Base-by-base conservation (phyloP, 2,797 vertebrate genomes). In the Yasuhikotakia modesta region DNA sequence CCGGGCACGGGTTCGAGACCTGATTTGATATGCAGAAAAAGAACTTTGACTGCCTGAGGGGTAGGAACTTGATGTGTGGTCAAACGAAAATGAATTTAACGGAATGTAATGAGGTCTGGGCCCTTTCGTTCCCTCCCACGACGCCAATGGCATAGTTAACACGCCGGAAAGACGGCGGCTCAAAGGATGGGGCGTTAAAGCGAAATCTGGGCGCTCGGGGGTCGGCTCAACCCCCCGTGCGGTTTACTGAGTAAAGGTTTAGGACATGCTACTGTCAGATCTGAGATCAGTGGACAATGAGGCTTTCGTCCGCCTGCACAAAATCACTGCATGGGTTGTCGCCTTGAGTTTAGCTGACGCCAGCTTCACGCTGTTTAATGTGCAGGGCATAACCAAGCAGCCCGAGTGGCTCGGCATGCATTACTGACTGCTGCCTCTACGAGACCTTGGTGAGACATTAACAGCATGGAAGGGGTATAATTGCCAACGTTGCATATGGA, bases 71-170 rank as follows among this genome's bases (percentile, higher is more conserved):
- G 78, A 87, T 86, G 89, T 87, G 86, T 88, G 87, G 86, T 89
- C 89, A 87, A 74, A 90, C 45, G 84, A 88, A 88, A 90, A 87
- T 89, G 21, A 89, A 87, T 88, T 86, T 89, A 90, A 91, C 79
- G 84, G 76, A 75, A 86, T 87, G 66, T 87, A 89, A 90, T 91
- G 68, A 13, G 32, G 87, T 84, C 87, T 82, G 77, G 83, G 85
- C 67, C 32, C 66, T 81, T 80, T 81, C 12, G 32, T 35, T 79
- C 73, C 71, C 65, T 71, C 78, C 77, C n/a, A 12, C 35, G 30
- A 74, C 78, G 78, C 35, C 73, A 70, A n/a, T 73, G 32, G 70
- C 32, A 69, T 50, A 60, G 48, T 70, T 53, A 46, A 53, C 50
- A 64, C 52, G 57, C 46, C 21, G 3, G 35, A 60, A 77, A 81